Conservation (phyloP, 1,140 invertebrate species). For the Rhopalosiphum padi region DNA sequence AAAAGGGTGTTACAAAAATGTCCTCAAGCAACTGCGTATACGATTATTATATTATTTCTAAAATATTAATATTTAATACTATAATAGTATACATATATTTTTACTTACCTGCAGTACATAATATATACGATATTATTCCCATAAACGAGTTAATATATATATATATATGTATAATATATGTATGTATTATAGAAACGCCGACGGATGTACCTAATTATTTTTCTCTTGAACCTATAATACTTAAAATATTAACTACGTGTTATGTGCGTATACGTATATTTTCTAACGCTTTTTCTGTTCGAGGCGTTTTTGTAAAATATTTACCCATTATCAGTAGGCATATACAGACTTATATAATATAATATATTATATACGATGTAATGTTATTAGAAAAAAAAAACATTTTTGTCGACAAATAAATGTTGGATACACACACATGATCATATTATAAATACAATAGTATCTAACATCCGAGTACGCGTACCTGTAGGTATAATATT, state of each 20-base stretch:
- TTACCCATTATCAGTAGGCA: not conserved
- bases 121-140: not conserved
- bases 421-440: not conserved
- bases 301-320: not conserved
- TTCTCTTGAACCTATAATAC: conserved; percentile 2
- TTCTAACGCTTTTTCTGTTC: not conserved
- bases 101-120: not conserved
- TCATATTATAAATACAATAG: not conserved
- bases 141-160: not conserved
- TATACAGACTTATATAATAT: not conserved
- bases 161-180: not conserved
- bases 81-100: not conserved
- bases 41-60: not conserved
- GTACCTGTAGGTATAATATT: not conserved
- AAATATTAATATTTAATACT: not conserved
- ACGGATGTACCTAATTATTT: conserved; percentile 20
- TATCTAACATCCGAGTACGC: not conserved
- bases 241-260: not conserved
- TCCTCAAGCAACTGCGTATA: not conserved
- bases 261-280: not conserved
- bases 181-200: not conserved
- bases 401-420: not conserved
- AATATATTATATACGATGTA: not conserved
- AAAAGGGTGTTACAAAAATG: not conserved
- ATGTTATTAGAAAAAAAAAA: not conserved